Base-by-base conservation (phyloP, 2,113 vertebrate species). In the Marmota monax region DNA sequence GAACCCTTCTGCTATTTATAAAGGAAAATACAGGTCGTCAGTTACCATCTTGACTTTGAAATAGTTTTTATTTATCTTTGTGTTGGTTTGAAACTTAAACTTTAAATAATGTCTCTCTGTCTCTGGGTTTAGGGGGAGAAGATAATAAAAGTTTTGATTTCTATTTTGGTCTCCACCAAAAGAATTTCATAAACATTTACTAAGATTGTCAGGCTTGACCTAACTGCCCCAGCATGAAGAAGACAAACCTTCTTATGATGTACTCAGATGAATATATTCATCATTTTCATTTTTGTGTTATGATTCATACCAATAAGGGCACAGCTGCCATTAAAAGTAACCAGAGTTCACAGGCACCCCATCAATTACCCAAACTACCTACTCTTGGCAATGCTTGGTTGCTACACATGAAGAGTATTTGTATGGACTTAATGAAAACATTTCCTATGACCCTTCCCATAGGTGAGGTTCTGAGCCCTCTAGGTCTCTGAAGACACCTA, bases 101-200 rank as follows among this genome's bases (percentile, higher is more conserved):
- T 95, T 97, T 96, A 97, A 96, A 96, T 92, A 94, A 93, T 45
- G 34, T 82, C 48, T 78, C n/a, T 96, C 70, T 90, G 53, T 95
- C 69, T 88, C 90, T 84, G 80, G 72, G 85, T 48, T 93, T 96
- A 11, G 56, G 32, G 48, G 69, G 9, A 51, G 14, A 90, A 48
- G 69, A 95, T 92, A 95, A 89, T 73, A 94, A 92, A 93, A 96
- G 53, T 86, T 92, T 92, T 95, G 37, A 84, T 88, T 96, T 98
- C 90, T 96, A 94, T 93, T 97, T 92, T 95, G 92, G 89, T 96
- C 58, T 58, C 88, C 17, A 79, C 84, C 89, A 92, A 97, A 96
- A 94, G 85, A 51, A 95, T 90, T 97, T 96, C 72, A 90, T 94
- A 97, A 97, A 98, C 77, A 94, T 96, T 98, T 96, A 93, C 63